A percentile compares a stretch with the other conserved stretches of the same genome.
phyloP scores from a whole-genome alignment of 2,888 invertebrate species.

The Sialis fuliginosa region DNA sequence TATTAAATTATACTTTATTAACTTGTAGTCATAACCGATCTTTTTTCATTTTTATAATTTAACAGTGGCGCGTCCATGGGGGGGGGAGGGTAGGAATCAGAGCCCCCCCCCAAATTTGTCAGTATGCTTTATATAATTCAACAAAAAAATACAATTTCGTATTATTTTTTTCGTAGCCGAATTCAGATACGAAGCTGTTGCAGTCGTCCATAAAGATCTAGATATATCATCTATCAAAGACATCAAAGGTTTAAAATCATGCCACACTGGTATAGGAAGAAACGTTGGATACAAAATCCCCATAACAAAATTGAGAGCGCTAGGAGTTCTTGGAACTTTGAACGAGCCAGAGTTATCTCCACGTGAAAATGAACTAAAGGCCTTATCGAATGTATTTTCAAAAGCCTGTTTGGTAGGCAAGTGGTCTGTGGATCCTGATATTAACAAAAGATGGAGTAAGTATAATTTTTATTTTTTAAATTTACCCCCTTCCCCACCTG shows the following conservation, averaged over 20 bases:
- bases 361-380: conserved; percentile 64
- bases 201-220: conserved; percentile 60
- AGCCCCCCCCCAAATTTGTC: no score
- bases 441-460: conserved; percentile 55
- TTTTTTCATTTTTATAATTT: no score
- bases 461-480: conserved; percentile 5
- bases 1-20: no score
- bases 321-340: conserved; percentile 43
- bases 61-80: no score
- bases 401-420: conserved; percentile 74
- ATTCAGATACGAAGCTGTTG: conserved; percentile 66
- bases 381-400: conserved; percentile 61
- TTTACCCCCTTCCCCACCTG: no score
- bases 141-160: no score
- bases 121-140: no score
- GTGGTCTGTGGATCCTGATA: conserved; percentile 60
- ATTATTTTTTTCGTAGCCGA: conserved; percentile 34
- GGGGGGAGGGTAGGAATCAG: no score
- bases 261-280: conserved; percentile 73
- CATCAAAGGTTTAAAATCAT: conserved; percentile 60
- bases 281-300: conserved; percentile 82
- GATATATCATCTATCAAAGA: conserved; percentile 46
- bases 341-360: conserved; percentile 51
- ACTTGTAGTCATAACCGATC: no score
- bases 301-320: conserved; percentile 56